phyloP scores from a whole-genome alignment of 2,113 vertebrate genomes.

The Mungos mungo region DNA sequence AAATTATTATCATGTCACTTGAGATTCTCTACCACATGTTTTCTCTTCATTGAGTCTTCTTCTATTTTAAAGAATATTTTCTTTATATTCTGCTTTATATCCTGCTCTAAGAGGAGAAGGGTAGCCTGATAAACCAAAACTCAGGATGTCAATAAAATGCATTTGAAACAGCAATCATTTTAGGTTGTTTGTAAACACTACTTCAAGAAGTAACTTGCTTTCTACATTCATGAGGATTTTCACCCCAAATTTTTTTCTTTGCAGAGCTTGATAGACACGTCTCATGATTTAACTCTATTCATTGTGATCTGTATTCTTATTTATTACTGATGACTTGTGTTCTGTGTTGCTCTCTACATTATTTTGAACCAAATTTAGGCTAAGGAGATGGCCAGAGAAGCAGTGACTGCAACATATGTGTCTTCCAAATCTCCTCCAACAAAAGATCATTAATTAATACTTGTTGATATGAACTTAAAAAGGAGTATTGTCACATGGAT shows the following conservation, averaged over 20 bases:
- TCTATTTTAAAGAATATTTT: neutral
- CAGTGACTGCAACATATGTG: neutral
- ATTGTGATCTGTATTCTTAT: neutral
- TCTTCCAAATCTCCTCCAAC: neutral
- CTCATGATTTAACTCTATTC: neutral
- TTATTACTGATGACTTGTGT: neutral
- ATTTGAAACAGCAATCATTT: neutral
- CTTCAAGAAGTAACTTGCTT: neutral
- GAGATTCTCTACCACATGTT: neutral
- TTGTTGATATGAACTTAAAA: constrained; percentile 5
- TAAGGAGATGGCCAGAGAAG: neutral
- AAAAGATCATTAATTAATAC: neutral
- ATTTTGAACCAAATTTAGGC: constrained; percentile 1
- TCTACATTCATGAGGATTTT: neutral
- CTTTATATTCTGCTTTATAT: neutral
- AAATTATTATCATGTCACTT: neutral
- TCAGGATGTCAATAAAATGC: neutral
- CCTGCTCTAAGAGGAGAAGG: neutral
- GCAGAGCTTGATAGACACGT: neutral
- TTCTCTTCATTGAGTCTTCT: constrained; percentile 1
- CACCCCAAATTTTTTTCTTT: neutral
- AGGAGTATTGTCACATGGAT: neutral
- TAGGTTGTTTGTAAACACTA: neutral
- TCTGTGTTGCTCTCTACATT: neutral
- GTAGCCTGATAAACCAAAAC: neutral